These are phyloP conservation scores for Rousettus leschenaultii DNA, from an alignment of 2,113 vertebrate genomes.

Conservation along the genomic window DNA sequence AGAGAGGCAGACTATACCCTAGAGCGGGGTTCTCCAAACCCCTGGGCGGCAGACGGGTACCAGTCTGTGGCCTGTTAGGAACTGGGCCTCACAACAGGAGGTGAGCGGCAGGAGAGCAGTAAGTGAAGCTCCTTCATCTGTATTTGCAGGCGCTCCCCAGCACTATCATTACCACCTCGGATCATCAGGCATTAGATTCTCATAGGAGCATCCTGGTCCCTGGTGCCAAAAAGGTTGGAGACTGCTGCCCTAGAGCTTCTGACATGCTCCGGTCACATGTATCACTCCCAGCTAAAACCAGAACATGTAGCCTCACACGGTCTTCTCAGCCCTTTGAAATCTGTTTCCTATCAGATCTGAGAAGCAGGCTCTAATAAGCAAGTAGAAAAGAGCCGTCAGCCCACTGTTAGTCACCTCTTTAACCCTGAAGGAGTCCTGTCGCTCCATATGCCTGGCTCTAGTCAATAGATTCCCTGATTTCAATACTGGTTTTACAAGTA, in stretches of 20 bases:
- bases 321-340: slow-evolving; percentile 18
- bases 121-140: too few relatives aligned
- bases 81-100: too few relatives aligned
- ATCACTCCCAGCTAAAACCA: not conserved
- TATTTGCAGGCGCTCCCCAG: too few relatives aligned
- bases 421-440: not conserved
- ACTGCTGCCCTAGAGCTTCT: not conserved
- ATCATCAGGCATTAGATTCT: too few relatives aligned
- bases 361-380: slow-evolving; percentile 3
- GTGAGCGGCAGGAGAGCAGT: too few relatives aligned
- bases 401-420: not conserved
- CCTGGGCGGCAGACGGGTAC: too few relatives aligned
- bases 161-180: too few relatives aligned
- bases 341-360: slow-evolving; percentile 40
- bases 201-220: too few relatives aligned
- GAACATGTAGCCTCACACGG: not conserved
- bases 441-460: not conserved
- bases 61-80: too few relatives aligned
- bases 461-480: slow-evolving; percentile 16
- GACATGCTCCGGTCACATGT: not conserved
- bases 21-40: not conserved
- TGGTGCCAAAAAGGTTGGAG: too few relatives aligned
- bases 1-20: not conserved
- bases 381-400: not conserved
- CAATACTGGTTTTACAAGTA: slow-evolving; percentile 42